Conservation (phyloP, 2,888 invertebrate species). For the Megamerina dolium region DNA sequence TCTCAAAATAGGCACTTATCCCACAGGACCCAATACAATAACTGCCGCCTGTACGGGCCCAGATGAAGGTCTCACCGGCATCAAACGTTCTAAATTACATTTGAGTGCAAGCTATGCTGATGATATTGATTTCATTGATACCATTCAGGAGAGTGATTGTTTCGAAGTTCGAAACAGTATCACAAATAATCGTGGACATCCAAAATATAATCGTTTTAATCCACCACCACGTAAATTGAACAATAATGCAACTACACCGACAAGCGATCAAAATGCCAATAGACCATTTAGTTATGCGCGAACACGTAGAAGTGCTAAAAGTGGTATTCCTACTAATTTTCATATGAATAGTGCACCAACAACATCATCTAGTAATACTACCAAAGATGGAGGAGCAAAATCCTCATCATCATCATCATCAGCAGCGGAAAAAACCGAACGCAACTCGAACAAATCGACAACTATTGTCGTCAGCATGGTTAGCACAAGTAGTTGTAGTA, state of each 20-base stretch:
- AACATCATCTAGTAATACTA: slow-evolving; percentile 1
- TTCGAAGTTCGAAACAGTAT: slow-evolving; percentile 45
- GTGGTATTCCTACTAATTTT: slow-evolving; percentile 30
- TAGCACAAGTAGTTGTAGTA: slow-evolving; percentile 23
- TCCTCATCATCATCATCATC: slow-evolving; percentile 2
- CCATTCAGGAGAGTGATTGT: slow-evolving; percentile 45
- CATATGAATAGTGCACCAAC: neutral
- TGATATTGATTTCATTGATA: slow-evolving; percentile 70
- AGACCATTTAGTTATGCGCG: slow-evolving; percentile 33
- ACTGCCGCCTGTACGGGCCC: slow-evolving; percentile 76
- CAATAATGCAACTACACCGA: slow-evolving; percentile 23
- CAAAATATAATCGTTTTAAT: slow-evolving; percentile 37
- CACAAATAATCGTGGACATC: slow-evolving; percentile 25
- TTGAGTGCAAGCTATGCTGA: slow-evolving; percentile 58
- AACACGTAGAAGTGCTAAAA: slow-evolving; percentile 44
- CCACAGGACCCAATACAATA: slow-evolving; percentile 54
- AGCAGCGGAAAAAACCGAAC: slow-evolving; percentile 10
- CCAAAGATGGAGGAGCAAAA: slow-evolving; percentile 9
- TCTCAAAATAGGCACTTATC: slow-evolving; percentile 52
- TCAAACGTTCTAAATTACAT: slow-evolving; percentile 61
- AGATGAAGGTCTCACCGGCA: slow-evolving; percentile 70
- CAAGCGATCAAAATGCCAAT: slow-evolving; percentile 36
- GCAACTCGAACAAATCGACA: slow-evolving; percentile 30
- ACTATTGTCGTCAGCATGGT: slow-evolving; percentile 47
- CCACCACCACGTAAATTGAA: slow-evolving; percentile 19